A percentile compares a stretch with the other conserved stretches of the same genome.
Conservation (phyloP, 1,140 invertebrate species). For the Drosophila watanabei region DNA sequence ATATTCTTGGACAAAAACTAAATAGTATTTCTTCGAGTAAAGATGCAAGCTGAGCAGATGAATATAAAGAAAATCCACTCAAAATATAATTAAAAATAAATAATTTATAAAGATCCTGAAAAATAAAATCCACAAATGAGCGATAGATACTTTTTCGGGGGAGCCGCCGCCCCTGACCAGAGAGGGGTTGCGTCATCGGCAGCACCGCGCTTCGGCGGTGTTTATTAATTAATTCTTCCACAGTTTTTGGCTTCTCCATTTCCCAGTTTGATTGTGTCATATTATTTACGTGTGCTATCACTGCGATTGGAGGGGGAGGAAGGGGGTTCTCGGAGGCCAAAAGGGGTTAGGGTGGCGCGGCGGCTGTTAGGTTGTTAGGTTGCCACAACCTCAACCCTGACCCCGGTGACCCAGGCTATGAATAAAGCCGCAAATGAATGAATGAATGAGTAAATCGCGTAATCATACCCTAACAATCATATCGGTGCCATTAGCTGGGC, state of each 20-base stretch:
- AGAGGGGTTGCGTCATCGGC: conserved; percentile 38
- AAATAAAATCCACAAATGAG: background rate
- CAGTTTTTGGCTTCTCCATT: conserved; percentile 52
- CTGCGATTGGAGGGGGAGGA: conserved; percentile 5
- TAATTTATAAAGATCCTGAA: too few relatives aligned
- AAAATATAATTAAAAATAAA: background rate
- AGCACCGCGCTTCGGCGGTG: conserved; percentile 39
- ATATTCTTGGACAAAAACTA: background rate
- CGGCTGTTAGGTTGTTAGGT: conserved; percentile 10
- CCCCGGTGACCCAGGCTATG: conserved; percentile 47
- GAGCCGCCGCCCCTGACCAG: conserved; percentile 1
- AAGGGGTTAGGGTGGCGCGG: background rate
- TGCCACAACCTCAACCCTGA: conserved; percentile 48
- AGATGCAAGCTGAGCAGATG: too few relatives aligned
- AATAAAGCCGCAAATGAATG: conserved; percentile 18
- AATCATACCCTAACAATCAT: conserved; percentile 13
- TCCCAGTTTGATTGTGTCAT: conserved; percentile 73
- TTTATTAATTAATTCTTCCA: conserved; percentile 80
- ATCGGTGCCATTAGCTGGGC: background rate
- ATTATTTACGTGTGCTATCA: conserved; percentile 66
- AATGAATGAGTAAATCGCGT: conserved; percentile 37
- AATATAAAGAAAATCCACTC: background rate
- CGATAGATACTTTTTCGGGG: background rate
- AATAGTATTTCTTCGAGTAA: background rate
- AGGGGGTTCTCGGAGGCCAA: background rate